Percentiles rank a stretch among this genome's conserved stretches.
These are phyloP conservation scores for Aspidiotus destructor DNA, from an alignment of 2,888 invertebrate species.

Conservation along the genomic window DNA sequence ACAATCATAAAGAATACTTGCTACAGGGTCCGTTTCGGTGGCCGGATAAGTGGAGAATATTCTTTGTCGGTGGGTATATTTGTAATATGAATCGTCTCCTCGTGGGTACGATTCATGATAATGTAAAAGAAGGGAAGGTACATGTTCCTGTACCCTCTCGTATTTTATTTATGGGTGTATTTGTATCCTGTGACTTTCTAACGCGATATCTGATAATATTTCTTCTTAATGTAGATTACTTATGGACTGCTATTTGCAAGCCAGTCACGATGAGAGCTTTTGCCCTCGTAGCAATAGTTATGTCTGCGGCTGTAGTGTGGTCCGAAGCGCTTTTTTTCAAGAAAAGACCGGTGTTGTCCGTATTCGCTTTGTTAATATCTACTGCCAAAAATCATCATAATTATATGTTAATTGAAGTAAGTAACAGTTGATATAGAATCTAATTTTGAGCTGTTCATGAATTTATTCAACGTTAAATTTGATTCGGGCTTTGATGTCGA, in stretches of 20 bases:
- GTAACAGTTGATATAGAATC: not conserved
- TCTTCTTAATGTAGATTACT: slow-evolving; percentile 68
- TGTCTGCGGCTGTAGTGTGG: slow-evolving; percentile 94
- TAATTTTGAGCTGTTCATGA: no score
- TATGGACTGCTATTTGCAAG: slow-evolving; percentile 81
- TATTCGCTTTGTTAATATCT: slow-evolving; percentile 90
- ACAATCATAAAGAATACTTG: slow-evolving; percentile 32
- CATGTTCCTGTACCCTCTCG: no score
- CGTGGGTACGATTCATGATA: no score
- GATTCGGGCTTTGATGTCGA: slow-evolving; percentile 8
- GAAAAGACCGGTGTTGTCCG: slow-evolving; percentile 79
- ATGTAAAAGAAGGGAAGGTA: no score
- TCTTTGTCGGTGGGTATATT: slow-evolving; percentile 13
- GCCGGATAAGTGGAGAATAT: slow-evolving; percentile 29
- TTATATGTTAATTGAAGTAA: slow-evolving; percentile 88
- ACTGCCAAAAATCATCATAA: slow-evolving; percentile 71
- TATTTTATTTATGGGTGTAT: no score
- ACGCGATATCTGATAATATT: not conserved
- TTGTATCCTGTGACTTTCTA: not conserved
- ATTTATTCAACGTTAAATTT: not conserved
- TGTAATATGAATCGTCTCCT: no score
- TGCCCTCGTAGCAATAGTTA: slow-evolving; percentile 60
- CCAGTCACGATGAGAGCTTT: slow-evolving; percentile 64
- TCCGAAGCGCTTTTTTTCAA: slow-evolving; percentile 98
- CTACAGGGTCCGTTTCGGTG: slow-evolving; percentile 18